Conservation (phyloP, 2,113 vertebrate species). For the Indicator maculatus region DNA sequence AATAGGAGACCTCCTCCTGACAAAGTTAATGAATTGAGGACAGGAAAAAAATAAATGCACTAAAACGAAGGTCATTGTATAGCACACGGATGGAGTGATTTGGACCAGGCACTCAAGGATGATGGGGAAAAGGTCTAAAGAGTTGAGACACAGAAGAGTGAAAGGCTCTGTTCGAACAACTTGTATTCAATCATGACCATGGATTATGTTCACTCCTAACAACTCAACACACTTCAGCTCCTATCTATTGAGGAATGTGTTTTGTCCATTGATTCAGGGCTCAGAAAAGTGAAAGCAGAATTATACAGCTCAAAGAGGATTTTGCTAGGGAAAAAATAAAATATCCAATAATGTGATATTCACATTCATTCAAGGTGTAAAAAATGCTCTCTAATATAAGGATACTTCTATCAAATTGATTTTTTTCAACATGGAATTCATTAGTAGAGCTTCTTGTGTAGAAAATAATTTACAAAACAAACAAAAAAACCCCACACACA, state of each 20-base stretch:
- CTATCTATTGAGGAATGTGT: not conserved
- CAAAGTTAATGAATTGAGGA: constrained; percentile 11
- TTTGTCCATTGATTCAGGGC: not conserved
- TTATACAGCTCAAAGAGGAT: not conserved
- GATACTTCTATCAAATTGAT: constrained; percentile 2
- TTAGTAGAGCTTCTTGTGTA: not conserved
- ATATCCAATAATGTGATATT: constrained; percentile 5
- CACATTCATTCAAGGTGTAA: not conserved
- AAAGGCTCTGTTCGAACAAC: not conserved
- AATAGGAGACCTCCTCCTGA: not conserved
- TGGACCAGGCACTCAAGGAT: not conserved
- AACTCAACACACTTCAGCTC: not conserved
- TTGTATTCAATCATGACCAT: not conserved
- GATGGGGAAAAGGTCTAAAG: not conserved
- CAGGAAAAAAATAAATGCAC: not conserved
- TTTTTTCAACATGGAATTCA: not conserved
- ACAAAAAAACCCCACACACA: not conserved
- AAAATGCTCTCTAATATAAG: constrained; percentile 1
- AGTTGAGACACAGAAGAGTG: not conserved
- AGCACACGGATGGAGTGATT: fast-evolving
- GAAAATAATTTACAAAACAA: not conserved
- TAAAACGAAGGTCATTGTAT: not conserved
- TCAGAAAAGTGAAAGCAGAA: constrained; percentile 14
- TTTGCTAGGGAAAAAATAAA: not conserved
- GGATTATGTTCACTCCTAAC: not conserved